These are phyloP conservation scores for Iselma pallidipennis DNA, from an alignment of 2,888 invertebrate species.

Conservation along the genomic window DNA sequence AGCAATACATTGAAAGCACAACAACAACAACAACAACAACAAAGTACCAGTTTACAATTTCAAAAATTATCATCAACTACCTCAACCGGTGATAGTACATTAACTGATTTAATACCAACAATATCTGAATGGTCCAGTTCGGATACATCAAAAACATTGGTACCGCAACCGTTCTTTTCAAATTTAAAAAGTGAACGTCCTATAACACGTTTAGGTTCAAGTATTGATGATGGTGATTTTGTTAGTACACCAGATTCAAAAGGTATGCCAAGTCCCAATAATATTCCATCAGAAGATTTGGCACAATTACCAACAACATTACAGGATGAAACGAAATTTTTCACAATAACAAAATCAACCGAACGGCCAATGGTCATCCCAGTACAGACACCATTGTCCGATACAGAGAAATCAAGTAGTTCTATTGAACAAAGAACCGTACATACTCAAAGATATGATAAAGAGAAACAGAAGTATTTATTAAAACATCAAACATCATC, in stretches of 20 bases:
- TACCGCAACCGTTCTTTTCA: constrained; percentile 59
- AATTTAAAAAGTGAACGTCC: constrained; percentile 30
- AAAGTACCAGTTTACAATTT: constrained; percentile 48
- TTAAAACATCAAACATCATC: constrained; percentile 45
- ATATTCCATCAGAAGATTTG: constrained; percentile 52
- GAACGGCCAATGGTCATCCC: constrained; percentile 61
- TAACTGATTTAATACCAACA: constrained; percentile 73
- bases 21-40: too few species aligned
- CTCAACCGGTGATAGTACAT: constrained; percentile 51
- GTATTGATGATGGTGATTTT: constrained; percentile 49
- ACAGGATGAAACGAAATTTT: constrained; percentile 42
- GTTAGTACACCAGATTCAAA: constrained; percentile 40
- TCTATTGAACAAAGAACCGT: constrained; percentile 57
- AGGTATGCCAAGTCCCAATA: constrained; percentile 48
- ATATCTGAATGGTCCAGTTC: constrained; percentile 83
- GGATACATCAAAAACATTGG: constrained; percentile 70
- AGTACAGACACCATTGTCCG: constrained; percentile 54
- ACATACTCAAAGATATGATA: constrained; percentile 51
- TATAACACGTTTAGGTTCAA: constrained; percentile 48
- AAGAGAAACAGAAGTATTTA: constrained; percentile 50
- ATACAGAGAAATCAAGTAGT: constrained; percentile 58
- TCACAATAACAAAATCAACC: constrained; percentile 58
- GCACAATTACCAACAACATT: constrained; percentile 39
- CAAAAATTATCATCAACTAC: constrained; percentile 53
- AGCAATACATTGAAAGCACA: constrained; percentile 75